A percentile compares a stretch with the other conserved stretches of the same genome.
Evolutionary conservation across 2,888 invertebrate species (phyloP).

Genomic region (Leptinotarsa juncta): DNA sequence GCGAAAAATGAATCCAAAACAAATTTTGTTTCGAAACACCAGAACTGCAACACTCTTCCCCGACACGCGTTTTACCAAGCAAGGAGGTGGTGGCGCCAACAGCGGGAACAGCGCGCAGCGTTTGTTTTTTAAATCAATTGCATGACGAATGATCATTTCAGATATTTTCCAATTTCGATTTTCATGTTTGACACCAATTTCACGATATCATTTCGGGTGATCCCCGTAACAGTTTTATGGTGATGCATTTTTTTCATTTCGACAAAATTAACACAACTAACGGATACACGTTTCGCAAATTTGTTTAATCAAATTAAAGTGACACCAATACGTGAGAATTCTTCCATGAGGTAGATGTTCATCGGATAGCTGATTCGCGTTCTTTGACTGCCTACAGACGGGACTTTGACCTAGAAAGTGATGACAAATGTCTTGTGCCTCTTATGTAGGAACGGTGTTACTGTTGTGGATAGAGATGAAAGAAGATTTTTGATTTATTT

Average conservation of each 20-base stretch:
- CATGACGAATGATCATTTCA: no score
- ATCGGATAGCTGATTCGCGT: neutral
- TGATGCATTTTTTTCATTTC: neutral
- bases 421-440: neutral
- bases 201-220: neutral
- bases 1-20: no score
- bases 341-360: constrained; percentile 30
- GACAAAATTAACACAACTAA: constrained; percentile 7
- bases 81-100: no score
- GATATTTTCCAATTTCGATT: no score
- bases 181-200: no score
- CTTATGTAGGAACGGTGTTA: neutral
- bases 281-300: constrained; percentile 22
- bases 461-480: no score
- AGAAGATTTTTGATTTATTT: no score
- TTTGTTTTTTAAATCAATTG: no score
- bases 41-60: no score
- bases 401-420: constrained; percentile 17
- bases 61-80: no score
- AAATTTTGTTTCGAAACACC: no score
- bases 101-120: no score
- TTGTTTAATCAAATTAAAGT: constrained; percentile 30
- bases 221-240: neutral
- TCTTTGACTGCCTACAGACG: neutral
- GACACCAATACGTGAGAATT: constrained; percentile 22